Conservation (phyloP, 2,113 vertebrate genomes). For the Pleuronectes platessa region DNA sequence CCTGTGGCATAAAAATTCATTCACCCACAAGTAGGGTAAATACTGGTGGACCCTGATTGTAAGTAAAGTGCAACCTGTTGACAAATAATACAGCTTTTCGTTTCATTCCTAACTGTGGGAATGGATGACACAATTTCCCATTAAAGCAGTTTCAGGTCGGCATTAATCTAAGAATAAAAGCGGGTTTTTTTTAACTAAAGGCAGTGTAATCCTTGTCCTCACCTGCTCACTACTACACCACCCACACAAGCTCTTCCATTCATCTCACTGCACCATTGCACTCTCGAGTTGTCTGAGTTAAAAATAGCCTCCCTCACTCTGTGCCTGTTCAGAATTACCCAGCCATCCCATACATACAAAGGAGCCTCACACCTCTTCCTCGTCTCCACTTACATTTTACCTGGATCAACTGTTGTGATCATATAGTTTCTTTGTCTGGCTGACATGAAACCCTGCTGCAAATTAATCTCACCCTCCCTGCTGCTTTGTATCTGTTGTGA, state of each 20-base stretch:
- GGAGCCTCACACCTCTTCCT: conserved; percentile 37
- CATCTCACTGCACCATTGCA: conserved; percentile 76
- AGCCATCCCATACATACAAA: conserved; percentile 61
- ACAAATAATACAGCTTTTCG: not conserved
- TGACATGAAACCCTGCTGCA: conserved; percentile 13
- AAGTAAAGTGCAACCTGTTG: not conserved
- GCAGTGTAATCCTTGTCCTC: conserved; percentile 30
- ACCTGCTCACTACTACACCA: conserved; percentile 62
- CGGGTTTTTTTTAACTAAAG: conserved; percentile 14
- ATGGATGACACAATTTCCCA: not conserved
- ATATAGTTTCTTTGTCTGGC: conserved; percentile 24
- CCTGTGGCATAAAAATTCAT: too few species aligned
- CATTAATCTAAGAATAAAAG: not conserved
- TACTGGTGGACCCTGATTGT: too few species aligned
- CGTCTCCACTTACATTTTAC: conserved; percentile 28
- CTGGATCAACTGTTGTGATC: conserved; percentile 1
- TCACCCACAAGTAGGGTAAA: too few species aligned
- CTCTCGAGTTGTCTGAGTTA: conserved; percentile 70
- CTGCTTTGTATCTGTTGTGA: conserved; percentile 29
- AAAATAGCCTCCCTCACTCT: conserved; percentile 74
- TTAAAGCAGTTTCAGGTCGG: not conserved
- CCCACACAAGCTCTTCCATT: conserved; percentile 71
- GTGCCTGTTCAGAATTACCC: conserved; percentile 70
- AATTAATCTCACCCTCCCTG: conserved; percentile 12
- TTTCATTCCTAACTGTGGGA: not conserved